phyloP scores from a whole-genome alignment of 2,888 invertebrate genomes.

The Theretra japonica region DNA sequence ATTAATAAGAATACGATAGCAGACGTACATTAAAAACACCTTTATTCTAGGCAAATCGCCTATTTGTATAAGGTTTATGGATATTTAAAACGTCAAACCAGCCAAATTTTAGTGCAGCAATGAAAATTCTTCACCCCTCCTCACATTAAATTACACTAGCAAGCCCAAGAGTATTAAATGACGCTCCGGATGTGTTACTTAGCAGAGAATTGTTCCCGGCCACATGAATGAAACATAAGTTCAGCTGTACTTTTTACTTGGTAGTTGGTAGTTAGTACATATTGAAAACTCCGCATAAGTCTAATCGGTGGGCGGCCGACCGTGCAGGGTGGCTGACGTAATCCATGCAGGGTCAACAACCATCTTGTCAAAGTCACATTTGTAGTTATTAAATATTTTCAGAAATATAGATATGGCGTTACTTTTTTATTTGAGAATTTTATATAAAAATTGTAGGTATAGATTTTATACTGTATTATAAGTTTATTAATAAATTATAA shows the following conservation, averaged over 20 bases:
- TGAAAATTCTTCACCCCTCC: not conserved
- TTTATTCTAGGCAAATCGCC: no score
- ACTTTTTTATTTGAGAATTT: no score
- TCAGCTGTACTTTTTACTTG: conserved; percentile 5
- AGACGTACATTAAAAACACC: no score
- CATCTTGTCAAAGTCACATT: conserved; percentile 35
- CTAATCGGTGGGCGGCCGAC: conserved; percentile 45
- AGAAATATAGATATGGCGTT: not conserved
- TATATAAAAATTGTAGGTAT: no score
- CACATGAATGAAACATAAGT: conserved; percentile 24
- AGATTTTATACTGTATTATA: no score
- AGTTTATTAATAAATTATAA: no score
- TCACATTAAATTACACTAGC: not conserved
- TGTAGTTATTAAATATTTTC: not conserved
- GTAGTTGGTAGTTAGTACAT: no score
- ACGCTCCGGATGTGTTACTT: conserved; percentile 15
- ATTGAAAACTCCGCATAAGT: conserved; percentile 14
- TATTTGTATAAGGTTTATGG: not conserved
- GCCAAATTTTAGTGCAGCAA: not conserved
- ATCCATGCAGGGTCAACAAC: conserved; percentile 63
- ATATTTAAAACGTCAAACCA: not conserved
- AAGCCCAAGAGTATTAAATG: not conserved
- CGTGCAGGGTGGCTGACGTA: conserved; percentile 53
- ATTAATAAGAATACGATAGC: no score
- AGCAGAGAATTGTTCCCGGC: not conserved